Evolutionary conservation across 2,113 vertebrate species (phyloP).

Genomic region (Callionymus lyra): DNA sequence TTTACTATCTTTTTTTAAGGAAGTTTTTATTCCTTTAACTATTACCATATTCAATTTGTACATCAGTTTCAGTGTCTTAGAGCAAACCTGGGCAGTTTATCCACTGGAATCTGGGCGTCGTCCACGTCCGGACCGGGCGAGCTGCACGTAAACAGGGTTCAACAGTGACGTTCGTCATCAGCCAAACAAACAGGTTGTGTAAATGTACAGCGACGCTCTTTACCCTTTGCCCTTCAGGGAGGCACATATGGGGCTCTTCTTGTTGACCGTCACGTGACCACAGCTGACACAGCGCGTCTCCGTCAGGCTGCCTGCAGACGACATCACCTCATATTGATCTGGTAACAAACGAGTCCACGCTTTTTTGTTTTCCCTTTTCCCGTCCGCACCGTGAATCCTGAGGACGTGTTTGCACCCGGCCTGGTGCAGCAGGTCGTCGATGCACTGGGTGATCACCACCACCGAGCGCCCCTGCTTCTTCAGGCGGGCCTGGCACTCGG

Average conservation of each 20-base stretch:
- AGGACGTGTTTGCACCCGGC: constrained; percentile 86
- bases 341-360: no score
- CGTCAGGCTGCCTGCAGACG: constrained; percentile 81
- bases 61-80: no score
- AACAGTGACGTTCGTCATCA: constrained; percentile 1
- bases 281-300: constrained; percentile 90
- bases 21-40: no score
- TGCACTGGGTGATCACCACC: constrained; percentile 88
- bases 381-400: constrained; percentile 80
- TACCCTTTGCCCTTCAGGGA: constrained; percentile 86
- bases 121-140: constrained; percentile 71
- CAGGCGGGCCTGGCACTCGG: constrained; percentile 80
- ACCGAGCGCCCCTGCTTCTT: constrained; percentile 77
- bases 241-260: constrained; percentile 81
- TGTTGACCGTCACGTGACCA: constrained; percentile 74
- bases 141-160: constrained; percentile 51
- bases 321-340: constrained; percentile 15
- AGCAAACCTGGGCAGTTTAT: constrained; percentile 79
- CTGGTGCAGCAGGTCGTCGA: constrained; percentile 84
- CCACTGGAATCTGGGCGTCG: constrained; percentile 79
- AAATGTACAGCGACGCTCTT: constrained; percentile 5
- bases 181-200: not conserved
- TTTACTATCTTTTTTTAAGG: no score
- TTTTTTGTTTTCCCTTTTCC: not conserved
- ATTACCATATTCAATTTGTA: no score